A percentile compares a stretch with the other conserved stretches of the same genome.
Conservation (phyloP, 1,140 invertebrate species). For the Lepeophtheirus salmonis region DNA sequence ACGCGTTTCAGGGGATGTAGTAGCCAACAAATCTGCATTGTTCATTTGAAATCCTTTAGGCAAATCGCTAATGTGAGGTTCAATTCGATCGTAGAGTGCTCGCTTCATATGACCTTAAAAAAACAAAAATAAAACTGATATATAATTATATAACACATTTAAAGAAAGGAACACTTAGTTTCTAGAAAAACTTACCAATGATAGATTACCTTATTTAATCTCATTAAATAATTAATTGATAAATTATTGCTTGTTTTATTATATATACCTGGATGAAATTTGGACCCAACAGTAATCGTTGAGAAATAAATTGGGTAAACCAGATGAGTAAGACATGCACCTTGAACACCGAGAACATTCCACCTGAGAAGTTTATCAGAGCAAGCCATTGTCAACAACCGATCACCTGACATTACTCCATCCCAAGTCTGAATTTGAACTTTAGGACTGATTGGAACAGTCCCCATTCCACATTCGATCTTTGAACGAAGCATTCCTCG, state of each 20-base stretch:
- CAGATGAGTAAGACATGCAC: constrained; percentile 63
- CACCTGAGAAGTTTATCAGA: constrained; percentile 82
- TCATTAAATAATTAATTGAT: too few species aligned
- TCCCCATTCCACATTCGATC: constrained; percentile 85
- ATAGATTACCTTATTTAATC: too few species aligned
- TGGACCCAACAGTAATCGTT: constrained; percentile 63
- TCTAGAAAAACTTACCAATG: too few species aligned
- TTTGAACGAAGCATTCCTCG: constrained; percentile 74
- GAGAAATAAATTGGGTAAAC: constrained; percentile 66
- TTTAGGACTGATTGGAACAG: constrained; percentile 55
- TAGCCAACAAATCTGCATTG: constrained; percentile 51
- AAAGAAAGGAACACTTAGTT: too few species aligned
- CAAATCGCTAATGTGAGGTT: constrained; percentile 47
- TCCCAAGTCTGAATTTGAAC: constrained; percentile 64
- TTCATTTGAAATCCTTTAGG: constrained; percentile 52
- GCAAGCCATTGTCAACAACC: constrained; percentile 73
- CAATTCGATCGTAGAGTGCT: constrained; percentile 35
- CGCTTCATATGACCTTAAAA: constrained; percentile 4
- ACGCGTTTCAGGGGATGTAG: constrained; percentile 51
- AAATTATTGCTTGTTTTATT: neutral
- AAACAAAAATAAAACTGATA: neutral
- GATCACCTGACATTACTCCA: constrained; percentile 56
- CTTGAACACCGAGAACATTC: constrained; percentile 82
- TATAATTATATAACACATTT: too few species aligned
- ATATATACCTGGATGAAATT: constrained; percentile 43